These are phyloP conservation scores for Erpetoichthys calabaricus DNA, from an alignment of 2,797 vertebrate genomes.

Conservation along the genomic window DNA sequence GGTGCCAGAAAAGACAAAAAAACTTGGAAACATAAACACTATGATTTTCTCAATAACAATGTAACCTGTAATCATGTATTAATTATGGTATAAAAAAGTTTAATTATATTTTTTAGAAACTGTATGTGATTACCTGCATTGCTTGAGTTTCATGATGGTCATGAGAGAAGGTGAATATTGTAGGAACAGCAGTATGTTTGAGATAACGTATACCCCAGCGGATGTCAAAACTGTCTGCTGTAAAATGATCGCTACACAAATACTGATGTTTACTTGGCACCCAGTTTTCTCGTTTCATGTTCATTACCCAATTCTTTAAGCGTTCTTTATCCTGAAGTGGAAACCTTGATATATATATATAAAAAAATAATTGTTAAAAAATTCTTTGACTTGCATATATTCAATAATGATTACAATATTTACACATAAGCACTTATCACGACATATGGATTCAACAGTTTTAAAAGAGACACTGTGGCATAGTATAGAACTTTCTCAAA, in stretches of 20 bases:
- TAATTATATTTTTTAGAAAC: too few species aligned
- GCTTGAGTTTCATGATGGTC: slow-evolving; percentile 21
- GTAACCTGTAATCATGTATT: too few species aligned
- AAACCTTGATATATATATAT: slow-evolving; percentile 41
- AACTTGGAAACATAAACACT: too few species aligned
- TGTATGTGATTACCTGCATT: slow-evolving; percentile 3
- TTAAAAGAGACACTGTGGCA: too few species aligned
- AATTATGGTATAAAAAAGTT: too few species aligned
- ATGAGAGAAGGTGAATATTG: slow-evolving; percentile 51
- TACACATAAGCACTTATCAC: too few species aligned
- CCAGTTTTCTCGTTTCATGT: slow-evolving; percentile 68
- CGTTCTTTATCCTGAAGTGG: slow-evolving; percentile 66
- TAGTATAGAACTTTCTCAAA: too few species aligned
- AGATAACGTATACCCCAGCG: slow-evolving; percentile 76
- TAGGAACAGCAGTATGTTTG: slow-evolving; percentile 65
- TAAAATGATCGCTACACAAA: slow-evolving; percentile 74
- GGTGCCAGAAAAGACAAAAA: too few species aligned
- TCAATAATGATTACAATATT: too few species aligned
- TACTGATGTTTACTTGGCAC: slow-evolving; percentile 73
- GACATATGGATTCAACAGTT: too few species aligned
- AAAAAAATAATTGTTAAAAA: background rate
- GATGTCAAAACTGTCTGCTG: slow-evolving; percentile 66
- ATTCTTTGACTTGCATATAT: too few species aligned
- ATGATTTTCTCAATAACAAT: too few species aligned
- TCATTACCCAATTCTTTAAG: slow-evolving; percentile 67